phyloP scores from a whole-genome alignment of 92 coral and sea anemone genomes.

The Palythoa grandiflora region DNA sequence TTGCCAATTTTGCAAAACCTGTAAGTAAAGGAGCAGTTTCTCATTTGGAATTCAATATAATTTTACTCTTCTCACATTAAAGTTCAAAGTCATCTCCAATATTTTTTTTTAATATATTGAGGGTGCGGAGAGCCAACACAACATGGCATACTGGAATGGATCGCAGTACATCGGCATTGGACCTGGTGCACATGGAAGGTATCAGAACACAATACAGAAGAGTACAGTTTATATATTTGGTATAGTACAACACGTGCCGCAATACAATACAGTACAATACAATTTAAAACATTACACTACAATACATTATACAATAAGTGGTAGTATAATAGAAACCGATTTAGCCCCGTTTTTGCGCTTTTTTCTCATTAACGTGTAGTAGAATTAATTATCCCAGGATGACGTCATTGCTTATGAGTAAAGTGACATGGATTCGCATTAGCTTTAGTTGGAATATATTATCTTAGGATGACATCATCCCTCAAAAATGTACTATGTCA shows the following conservation, averaged over 20 bases:
- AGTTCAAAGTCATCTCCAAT: background rate
- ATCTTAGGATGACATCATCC: too few species aligned
- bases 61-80: background rate
- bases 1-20: constrained; percentile 82
- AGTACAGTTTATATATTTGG: background rate
- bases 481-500: too few species aligned
- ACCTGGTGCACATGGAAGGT: constrained; percentile 91
- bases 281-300: background rate
- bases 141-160: constrained; percentile 80
- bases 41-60: background rate
- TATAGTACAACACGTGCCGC: background rate
- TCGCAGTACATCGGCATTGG: constrained; percentile 80
- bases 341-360: too few species aligned
- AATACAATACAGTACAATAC: background rate
- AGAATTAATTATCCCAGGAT: too few species aligned
- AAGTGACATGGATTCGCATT: too few species aligned
- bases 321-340: too few species aligned
- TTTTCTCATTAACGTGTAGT: too few species aligned
- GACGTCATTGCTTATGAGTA: too few species aligned
- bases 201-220: background rate
- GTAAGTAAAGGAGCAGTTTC: constrained; percentile 55
- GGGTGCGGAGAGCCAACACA: constrained; percentile 86
- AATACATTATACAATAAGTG: too few species aligned
- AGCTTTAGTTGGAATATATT: too few species aligned
- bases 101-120: constrained; percentile 25